phyloP scores from a whole-genome alignment of 2,888 invertebrate species.

The Cotesia congregata region DNA sequence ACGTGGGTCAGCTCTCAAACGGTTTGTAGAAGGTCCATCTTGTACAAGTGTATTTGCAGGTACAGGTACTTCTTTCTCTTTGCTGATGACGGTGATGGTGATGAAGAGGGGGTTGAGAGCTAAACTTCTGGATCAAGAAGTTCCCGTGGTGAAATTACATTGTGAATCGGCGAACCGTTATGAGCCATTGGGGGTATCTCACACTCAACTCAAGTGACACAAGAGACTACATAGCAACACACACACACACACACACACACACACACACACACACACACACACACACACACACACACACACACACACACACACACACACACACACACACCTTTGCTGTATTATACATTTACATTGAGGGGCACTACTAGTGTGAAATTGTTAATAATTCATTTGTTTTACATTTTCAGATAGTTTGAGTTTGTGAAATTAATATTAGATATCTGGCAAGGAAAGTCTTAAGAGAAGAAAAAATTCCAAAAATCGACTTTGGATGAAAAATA shows the following conservation, averaged over 20 bases:
- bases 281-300: too few species aligned
- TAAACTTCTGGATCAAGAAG: constrained; percentile 27
- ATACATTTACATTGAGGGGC: too few species aligned
- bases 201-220: constrained; percentile 4
- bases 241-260: too few species aligned
- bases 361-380: too few species aligned
- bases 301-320: not conserved
- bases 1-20: not conserved
- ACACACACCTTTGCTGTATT: too few species aligned
- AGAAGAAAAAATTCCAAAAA: too few species aligned
- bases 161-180: constrained; percentile 36
- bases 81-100: constrained; percentile 4
- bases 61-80: not conserved
- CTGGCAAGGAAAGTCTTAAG: too few species aligned
- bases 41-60: not conserved
- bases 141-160: constrained; percentile 36
- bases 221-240: not conserved
- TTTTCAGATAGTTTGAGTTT: too few species aligned
- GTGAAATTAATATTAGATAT: too few species aligned
- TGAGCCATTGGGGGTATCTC: constrained; percentile 31
- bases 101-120: constrained; percentile 16
- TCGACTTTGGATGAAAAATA: too few species aligned
- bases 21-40: not conserved
- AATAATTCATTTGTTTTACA: too few species aligned
- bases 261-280: too few species aligned